Evolutionary conservation across 2,888 invertebrate genomes (phyloP).

Genomic region (Toxonevra muliebris): DNA sequence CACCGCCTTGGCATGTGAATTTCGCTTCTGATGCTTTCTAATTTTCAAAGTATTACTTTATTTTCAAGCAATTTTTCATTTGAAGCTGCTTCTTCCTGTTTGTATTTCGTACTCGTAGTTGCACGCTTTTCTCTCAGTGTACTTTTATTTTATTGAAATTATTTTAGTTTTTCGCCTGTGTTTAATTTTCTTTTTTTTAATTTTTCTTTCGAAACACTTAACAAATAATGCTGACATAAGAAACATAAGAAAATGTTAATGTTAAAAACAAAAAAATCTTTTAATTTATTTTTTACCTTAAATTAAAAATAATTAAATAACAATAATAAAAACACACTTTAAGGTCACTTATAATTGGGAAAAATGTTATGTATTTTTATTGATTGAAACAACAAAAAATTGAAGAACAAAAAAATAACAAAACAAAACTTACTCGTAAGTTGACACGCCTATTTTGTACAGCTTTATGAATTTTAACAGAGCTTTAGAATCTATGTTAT

Average conservation of each 20-base stretch:
- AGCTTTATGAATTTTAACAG: no score
- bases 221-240: background rate
- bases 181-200: constrained; percentile 21
- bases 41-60: no score
- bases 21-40: constrained; percentile 52
- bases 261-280: constrained; percentile 21
- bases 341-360: constrained; percentile 65
- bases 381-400: constrained; percentile 27
- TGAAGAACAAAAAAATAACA: background rate
- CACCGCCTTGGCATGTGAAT: constrained; percentile 54
- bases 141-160: constrained; percentile 19
- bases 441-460: constrained; percentile 17
- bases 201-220: constrained; percentile 28
- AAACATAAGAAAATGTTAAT: constrained; percentile 28
- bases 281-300: constrained; percentile 31
- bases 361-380: constrained; percentile 57
- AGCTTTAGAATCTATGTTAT: no score
- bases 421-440: constrained; percentile 4
- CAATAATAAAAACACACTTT: constrained; percentile 60
- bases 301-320: constrained; percentile 32
- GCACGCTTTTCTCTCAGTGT: constrained; percentile 52
- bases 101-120: constrained; percentile 38
- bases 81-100: no score
- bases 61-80: no score
- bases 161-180: constrained; percentile 10